These are phyloP conservation scores for Eptesicus fuscus DNA, from an alignment of 2,113 vertebrate species.

Conservation along the genomic window DNA sequence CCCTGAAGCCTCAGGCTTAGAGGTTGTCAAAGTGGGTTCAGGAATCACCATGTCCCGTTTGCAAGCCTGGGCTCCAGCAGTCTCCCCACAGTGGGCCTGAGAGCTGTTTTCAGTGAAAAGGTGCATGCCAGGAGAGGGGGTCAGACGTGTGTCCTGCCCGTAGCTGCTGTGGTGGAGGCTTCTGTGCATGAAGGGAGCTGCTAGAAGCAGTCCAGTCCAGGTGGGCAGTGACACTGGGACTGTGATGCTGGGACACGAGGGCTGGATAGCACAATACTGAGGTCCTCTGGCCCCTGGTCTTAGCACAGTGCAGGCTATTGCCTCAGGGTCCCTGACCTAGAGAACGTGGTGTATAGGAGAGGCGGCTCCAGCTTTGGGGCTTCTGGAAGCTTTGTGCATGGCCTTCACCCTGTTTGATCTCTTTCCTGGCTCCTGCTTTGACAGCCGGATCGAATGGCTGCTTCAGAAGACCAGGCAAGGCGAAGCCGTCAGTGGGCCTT, in stretches of 20 bases:
- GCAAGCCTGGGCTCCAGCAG: background rate
- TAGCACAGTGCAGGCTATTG: background rate
- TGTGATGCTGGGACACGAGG: background rate
- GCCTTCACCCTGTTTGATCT: background rate
- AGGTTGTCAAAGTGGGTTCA: background rate
- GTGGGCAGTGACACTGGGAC: background rate
- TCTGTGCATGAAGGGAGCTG: background rate
- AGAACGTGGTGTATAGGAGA: rapidly evolving
- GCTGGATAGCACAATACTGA: no score
- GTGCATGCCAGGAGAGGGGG: rapidly evolving
- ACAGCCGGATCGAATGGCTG: background rate
- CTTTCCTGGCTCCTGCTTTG: background rate
- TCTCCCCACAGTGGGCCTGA: background rate
- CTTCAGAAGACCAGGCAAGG: background rate
- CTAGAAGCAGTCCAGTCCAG: background rate
- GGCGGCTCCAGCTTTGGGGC: background rate
- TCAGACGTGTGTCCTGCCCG: background rate
- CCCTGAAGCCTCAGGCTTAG: background rate
- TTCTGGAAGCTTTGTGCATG: background rate
- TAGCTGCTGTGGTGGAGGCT: background rate
- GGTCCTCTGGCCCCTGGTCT: background rate
- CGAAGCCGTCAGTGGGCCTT: background rate
- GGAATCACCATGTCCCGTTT: background rate
- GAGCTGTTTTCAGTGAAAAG: background rate
- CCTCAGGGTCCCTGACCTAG: background rate